phyloP scores from a whole-genome alignment of 92 coral and sea anemone genomes.

The Epizoanthus fatuus region DNA sequence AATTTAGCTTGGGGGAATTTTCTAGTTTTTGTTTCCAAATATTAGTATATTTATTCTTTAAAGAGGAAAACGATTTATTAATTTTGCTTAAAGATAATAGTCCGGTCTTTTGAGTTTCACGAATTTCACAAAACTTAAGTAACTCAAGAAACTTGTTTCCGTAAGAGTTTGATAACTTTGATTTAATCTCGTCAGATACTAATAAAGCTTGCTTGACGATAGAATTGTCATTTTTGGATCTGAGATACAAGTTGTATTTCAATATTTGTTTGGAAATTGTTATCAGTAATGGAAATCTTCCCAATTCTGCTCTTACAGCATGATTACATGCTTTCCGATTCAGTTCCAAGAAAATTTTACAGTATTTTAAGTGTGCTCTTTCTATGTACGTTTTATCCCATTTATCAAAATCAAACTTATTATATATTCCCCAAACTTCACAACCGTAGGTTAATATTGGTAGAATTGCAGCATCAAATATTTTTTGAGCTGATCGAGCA shows the following conservation, averaged over 20 bases:
- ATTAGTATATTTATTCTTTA: constrained; percentile 33
- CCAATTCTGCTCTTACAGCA: constrained; percentile 27
- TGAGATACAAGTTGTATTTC: constrained; percentile 24
- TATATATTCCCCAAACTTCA: constrained; percentile 22
- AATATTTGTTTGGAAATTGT: constrained; percentile 17
- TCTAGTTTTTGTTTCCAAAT: constrained; percentile 12
- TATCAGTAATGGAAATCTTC: constrained; percentile 19
- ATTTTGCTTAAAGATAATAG: constrained; percentile 25
- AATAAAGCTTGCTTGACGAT: constrained; percentile 47
- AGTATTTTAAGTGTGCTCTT: constrained; percentile 11
- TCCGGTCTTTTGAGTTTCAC: constrained; percentile 16
- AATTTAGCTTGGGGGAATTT: constrained; percentile 16
- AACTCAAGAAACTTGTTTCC: constrained; percentile 38
- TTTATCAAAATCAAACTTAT: background rate
- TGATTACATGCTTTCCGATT: constrained; percentile 25
- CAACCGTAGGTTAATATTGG: constrained; percentile 23
- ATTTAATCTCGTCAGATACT: constrained; percentile 43
- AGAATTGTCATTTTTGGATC: constrained; percentile 32
- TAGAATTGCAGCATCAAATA: constrained; percentile 12
- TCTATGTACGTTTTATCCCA: constrained; percentile 11
- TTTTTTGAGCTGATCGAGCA: background rate
- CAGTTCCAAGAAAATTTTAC: background rate
- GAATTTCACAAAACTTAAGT: constrained; percentile 37
- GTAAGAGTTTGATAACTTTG: constrained; percentile 36
- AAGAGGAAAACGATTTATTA: constrained; percentile 36